phyloP scores from a whole-genome alignment of 2,888 invertebrate species.

The Hypena proboscidalis region DNA sequence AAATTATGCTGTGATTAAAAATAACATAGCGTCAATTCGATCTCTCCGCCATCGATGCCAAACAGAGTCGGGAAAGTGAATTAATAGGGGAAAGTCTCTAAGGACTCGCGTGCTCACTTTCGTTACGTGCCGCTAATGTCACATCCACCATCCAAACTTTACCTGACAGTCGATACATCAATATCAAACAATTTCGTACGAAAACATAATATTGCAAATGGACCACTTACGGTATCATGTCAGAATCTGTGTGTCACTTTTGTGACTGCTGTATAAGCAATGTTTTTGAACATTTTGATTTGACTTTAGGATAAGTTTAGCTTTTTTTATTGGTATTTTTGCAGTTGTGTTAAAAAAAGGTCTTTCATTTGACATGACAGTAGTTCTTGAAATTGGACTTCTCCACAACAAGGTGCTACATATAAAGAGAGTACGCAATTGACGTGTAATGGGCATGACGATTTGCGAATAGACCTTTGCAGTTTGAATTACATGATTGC shows the following conservation, averaged over 20 bases:
- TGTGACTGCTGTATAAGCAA: too few species aligned
- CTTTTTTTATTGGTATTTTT: too few species aligned
- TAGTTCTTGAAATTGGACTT: constrained; percentile 6
- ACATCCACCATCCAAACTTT: constrained; percentile 40
- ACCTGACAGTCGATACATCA: constrained; percentile 11
- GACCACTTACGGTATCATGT: too few species aligned
- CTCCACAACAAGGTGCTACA: constrained; percentile 54
- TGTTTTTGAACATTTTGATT: too few species aligned
- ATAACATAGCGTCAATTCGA: constrained; percentile 25
- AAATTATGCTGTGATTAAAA: too few species aligned
- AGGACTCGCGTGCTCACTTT: constrained; percentile 71
- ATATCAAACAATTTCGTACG: constrained; percentile 10
- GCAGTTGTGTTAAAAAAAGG: too few species aligned
- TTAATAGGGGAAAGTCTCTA: constrained; percentile 79
- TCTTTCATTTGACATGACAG: too few species aligned
- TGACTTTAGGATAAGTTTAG: too few species aligned
- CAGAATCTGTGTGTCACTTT: too few species aligned
- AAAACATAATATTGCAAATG: too few species aligned
- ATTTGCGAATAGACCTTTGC: constrained; percentile 74
- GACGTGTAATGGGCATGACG: constrained; percentile 41
- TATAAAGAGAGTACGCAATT: constrained; percentile 56
- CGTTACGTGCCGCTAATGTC: constrained; percentile 61
- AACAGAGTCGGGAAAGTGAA: constrained; percentile 73
- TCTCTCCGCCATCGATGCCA: constrained; percentile 40
- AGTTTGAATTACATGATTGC: constrained; percentile 78